These are phyloP conservation scores for Drosophila bocqueti DNA, from an alignment of 1,140 invertebrate species.

Conservation along the genomic window DNA sequence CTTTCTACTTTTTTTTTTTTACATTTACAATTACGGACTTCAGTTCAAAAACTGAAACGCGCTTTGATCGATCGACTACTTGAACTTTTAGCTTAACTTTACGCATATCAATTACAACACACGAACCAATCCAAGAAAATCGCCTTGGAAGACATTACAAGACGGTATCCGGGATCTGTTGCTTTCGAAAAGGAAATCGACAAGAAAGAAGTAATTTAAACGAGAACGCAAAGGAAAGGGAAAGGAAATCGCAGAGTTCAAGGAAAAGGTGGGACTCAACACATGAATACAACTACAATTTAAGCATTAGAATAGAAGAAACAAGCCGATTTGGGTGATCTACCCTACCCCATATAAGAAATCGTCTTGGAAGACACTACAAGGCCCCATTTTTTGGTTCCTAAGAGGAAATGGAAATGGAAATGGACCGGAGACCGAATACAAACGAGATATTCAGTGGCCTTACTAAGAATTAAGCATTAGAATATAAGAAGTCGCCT, in stretches of 20 bases:
- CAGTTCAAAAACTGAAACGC: background rate
- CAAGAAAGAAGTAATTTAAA: too few relatives aligned
- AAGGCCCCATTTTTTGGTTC: background rate
- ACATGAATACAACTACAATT: too few relatives aligned
- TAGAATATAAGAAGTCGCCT: background rate
- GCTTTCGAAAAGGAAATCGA: background rate
- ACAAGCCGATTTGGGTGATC: too few relatives aligned
- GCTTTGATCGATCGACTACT: too few relatives aligned
- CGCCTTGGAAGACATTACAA: background rate
- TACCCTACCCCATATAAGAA: too few relatives aligned
- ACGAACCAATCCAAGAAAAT: background rate
- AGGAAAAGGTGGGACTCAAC: too few relatives aligned
- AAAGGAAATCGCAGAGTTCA: too few relatives aligned
- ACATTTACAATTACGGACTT: background rate
- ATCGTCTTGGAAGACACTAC: too few relatives aligned
- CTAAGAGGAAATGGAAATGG: background rate
- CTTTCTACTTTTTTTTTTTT: background rate
- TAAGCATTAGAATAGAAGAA: too few relatives aligned
- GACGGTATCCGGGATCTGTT: background rate
- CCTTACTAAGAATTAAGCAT: background rate
- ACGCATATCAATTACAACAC: background rate
- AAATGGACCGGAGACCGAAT: too few relatives aligned
- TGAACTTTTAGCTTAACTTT: background rate
- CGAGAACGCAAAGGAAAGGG: too few relatives aligned
- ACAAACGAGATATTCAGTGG: too few relatives aligned